These are phyloP conservation scores for Cerastis rubricosa DNA, from an alignment of 2,888 invertebrate species.

Conservation along the genomic window DNA sequence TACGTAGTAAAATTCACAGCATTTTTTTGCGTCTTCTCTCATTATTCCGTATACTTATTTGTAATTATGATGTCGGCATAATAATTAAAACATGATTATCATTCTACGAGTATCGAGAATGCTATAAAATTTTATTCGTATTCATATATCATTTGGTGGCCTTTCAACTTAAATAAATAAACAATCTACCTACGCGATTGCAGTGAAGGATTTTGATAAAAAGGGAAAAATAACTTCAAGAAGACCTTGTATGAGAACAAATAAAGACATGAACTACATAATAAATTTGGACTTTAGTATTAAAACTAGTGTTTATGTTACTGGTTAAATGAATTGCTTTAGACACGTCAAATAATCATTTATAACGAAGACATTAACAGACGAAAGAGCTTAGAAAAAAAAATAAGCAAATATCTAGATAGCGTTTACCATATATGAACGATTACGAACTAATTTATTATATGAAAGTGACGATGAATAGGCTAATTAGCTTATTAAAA, in stretches of 20 bases:
- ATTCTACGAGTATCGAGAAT: constrained; percentile 2
- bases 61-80: constrained; percentile 30
- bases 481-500: not conserved
- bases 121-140: constrained; percentile 29
- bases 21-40: constrained; percentile 24
- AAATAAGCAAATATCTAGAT: not conserved
- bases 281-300: constrained; percentile 6
- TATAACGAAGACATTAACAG: not conserved
- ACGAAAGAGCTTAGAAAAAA: constrained; percentile 5
- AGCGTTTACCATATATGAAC: constrained; percentile 1
- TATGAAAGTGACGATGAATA: not conserved
- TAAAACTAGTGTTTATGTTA: constrained; percentile 4
- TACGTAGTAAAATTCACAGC: constrained; percentile 11
- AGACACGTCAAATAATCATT: constrained; percentile 24
- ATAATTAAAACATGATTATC: constrained; percentile 36
- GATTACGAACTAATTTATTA: not conserved
- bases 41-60: constrained; percentile 17
- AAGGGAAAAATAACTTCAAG: constrained; percentile 42
- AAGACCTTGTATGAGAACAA: constrained; percentile 42
- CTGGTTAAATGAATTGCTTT: constrained; percentile 16
- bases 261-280: constrained; percentile 33
- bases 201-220: constrained; percentile 63
- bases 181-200: constrained; percentile 46
- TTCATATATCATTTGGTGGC: constrained; percentile 45
- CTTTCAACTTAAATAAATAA: constrained; percentile 59